Evolutionary conservation across 2,797 vertebrate genomes (phyloP), one percentile per base, ranked within the genome.

Genomic region (Threskiornis aethiopicus): DNA sequence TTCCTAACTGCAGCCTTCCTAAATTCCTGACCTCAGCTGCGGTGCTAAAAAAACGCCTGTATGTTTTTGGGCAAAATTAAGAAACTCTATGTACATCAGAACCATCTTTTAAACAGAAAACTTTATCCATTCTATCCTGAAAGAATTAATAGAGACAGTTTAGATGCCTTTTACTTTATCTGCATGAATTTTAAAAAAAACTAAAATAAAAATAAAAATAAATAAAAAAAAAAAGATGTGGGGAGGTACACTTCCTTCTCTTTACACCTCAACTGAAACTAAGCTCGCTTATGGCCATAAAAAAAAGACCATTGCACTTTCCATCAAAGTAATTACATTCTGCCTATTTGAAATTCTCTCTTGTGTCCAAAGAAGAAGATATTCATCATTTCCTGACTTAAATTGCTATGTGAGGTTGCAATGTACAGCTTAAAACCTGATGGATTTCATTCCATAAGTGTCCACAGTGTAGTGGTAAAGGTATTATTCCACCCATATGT

Each of bases 311-410:
- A 61, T 2, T 73, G 62, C 16, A 57, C 39, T 71, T 80, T 77
- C 55, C 51, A 94, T 79, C 71, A 52, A 84, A 86, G 54, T 91
- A 95, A 95, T 88, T 87, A 72, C 92, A 77, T 87, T 92, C 67
- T 69, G 29, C 41, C 62, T 57, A 58, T 84, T 95, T 92, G 91
- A 95, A 96, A 95, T 94, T 76, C 86, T 94, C 54, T 94, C 72
- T 80, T 61, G 58, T 26, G 91, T 20, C 46, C 86, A 88, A 52
- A 71, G 39, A 94, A 86, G 81, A 93, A 25, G 72, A 57, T 64
- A 93, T 49, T 76, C 7, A 87, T 93, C 41, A 83, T 72, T 89
- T 80, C 41, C 57, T 82, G 82, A 87, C 70, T 65, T 75, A 47
- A 96, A 90, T 15, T 85, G 73, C 31, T 69, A 16, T 6, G 51